Percentiles rank a stretch among this genome's conserved stretches.
These are phyloP conservation scores for Ornithorhynchus anatinus DNA, from an alignment of 2,113 vertebrate species.

Conservation along the genomic window DNA sequence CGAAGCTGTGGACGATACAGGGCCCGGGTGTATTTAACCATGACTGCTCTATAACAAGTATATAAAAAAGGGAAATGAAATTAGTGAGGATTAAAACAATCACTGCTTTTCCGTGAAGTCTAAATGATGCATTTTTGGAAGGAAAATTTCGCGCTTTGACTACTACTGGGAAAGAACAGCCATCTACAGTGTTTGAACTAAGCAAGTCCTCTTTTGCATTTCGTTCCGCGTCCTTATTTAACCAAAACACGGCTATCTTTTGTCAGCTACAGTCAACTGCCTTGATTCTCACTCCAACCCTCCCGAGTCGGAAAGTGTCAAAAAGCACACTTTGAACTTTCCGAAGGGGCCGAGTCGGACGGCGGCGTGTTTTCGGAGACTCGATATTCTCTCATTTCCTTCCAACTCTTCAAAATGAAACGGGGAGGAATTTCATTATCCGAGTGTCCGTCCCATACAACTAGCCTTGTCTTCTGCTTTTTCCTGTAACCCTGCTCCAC, in stretches of 20 bases:
- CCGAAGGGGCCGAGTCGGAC: slow-evolving; percentile 28
- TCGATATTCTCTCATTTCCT: slow-evolving; percentile 31
- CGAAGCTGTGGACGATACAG: too few species aligned
- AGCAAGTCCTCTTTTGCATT: slow-evolving; percentile 23
- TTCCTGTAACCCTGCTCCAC: slow-evolving; percentile 2
- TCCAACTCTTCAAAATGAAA: slow-evolving; percentile 40
- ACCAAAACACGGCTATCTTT: slow-evolving; percentile 44
- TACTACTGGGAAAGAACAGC: not conserved
- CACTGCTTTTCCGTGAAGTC: not conserved
- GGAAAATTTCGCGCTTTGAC: not conserved
- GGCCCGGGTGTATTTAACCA: too few species aligned
- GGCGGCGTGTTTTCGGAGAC: slow-evolving; percentile 55
- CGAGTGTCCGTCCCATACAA: slow-evolving; percentile 5
- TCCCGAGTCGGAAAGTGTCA: slow-evolving; percentile 51
- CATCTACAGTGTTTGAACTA: slow-evolving; percentile 2
- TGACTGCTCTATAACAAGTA: too few species aligned
- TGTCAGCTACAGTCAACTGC: slow-evolving; percentile 51
- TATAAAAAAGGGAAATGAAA: too few species aligned
- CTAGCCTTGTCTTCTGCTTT: slow-evolving; percentile 17
- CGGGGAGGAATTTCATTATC: slow-evolving; percentile 38
- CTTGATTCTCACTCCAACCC: slow-evolving; percentile 50
- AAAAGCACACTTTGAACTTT: slow-evolving; percentile 39
- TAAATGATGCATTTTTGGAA: not conserved
- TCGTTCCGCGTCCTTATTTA: slow-evolving; percentile 46
- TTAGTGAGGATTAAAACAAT: too few species aligned